A percentile compares a stretch with the other conserved stretches of the same genome.
Conservation (phyloP, 2,797 vertebrate species). For the Trachurus trachurus region DNA sequence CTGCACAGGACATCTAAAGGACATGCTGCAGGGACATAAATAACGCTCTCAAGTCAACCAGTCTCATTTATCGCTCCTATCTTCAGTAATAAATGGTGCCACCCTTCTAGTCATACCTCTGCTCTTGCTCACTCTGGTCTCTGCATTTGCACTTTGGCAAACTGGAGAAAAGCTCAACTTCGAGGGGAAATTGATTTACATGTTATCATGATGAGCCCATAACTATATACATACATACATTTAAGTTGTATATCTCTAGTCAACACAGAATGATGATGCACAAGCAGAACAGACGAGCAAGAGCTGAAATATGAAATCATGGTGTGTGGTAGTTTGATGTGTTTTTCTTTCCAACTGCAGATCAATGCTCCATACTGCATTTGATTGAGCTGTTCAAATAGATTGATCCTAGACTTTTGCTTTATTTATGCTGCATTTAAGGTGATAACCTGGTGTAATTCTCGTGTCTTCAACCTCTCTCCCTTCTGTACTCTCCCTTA, state of each 20-base stretch:
- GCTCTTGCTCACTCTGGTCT: constrained; percentile 72
- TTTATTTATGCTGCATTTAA: constrained; percentile 31
- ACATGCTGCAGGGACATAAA: constrained; percentile 54
- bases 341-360: constrained; percentile 63
- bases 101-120: constrained; percentile 64
- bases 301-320: constrained; percentile 74
- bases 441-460: constrained; percentile 12
- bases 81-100: constrained; percentile 46
- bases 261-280: neutral
- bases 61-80: constrained; percentile 62
- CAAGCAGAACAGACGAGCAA: constrained; percentile 63
- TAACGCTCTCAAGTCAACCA: constrained; percentile 60
- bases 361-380: constrained; percentile 71
- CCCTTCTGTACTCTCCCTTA: constrained; percentile 10
- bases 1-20: constrained; percentile 57
- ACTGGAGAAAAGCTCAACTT: neutral
- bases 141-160: constrained; percentile 15
- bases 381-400: constrained; percentile 73
- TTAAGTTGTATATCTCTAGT: neutral
- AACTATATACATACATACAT: neutral
- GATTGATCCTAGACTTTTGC: constrained; percentile 27
- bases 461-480: constrained; percentile 23
- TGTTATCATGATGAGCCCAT: neutral
- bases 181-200: neutral
- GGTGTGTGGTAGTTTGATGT: constrained; percentile 53